Base-by-base conservation (phyloP, 2,113 vertebrate genomes). In the Eulemur rufifrons region DNA sequence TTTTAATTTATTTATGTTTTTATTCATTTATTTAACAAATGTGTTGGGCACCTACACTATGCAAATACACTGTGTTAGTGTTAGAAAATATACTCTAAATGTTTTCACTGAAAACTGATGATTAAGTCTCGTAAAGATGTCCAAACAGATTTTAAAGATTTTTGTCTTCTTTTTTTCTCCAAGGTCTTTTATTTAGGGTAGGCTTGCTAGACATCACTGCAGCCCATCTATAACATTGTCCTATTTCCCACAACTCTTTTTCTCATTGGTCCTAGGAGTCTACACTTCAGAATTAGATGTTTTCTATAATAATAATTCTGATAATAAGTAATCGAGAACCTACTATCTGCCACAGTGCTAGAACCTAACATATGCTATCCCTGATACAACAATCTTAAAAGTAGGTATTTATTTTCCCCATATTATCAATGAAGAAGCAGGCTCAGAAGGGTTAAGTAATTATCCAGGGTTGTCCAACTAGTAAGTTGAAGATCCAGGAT, bases 381-480 rank as follows among this genome's bases (percentile, higher is more conserved):
- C 20, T 89, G 29, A 37, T 91, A 52, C 23, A 93, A 59, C 39
- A 82, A 3, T 83, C 32, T 83, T 78, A 78, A 93, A 89, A 74
- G 85, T 68, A 80, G 81, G 12, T 83, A 32, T 85, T 92, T 86
- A 20, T 95, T 93, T 93, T 27, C 13, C 54, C 23, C 54, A 63
- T 87, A n/a, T 90, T 94, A 59, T 95, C 68, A 93, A n/a, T 64
- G 82, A 93, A 86, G 23, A 96, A 91, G 50, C 17, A 85, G 42
- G 1, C 11, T 96, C 14, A 42, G 54, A 86, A 89, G 77, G 45
- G 7, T 73, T 78, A 77, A 89, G 21, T 83, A 27, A 64, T 80
- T 66, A 50, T 7, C 50, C 15, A 56, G n/a, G 37, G 17, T 91
- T 89, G n/a, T 77, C 27, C 27, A 89, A 2, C 6, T 56, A 45